Percentiles rank a stretch among this genome's conserved stretches.
phyloP scores from a whole-genome alignment of 2,888 invertebrate genomes.

The Drepana falcataria region DNA sequence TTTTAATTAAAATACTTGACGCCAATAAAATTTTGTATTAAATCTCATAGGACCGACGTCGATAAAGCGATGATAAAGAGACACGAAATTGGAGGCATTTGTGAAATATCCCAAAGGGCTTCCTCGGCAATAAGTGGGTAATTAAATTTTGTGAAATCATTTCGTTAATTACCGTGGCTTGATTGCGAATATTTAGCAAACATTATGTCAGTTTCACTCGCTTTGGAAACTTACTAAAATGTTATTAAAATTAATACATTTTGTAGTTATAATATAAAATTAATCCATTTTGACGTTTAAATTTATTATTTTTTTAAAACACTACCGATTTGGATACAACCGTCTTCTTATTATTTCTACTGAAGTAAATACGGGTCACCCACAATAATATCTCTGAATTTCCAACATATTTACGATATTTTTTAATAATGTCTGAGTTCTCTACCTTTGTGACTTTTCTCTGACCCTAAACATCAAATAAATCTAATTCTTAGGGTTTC shows the following conservation, averaged over 20 bases:
- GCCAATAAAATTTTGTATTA: slow-evolving; percentile 11
- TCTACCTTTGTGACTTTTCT: neutral
- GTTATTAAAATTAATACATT: too few species aligned
- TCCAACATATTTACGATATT: neutral
- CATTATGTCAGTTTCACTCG: neutral
- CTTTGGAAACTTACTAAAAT: neutral
- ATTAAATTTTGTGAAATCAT: slow-evolving; percentile 28
- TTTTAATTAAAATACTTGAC: slow-evolving; percentile 2
- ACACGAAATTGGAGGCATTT: slow-evolving; percentile 23
- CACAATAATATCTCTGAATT: neutral
- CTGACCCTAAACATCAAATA: slow-evolving; percentile 30
- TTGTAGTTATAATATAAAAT: too few species aligned
- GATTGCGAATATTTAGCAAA: slow-evolving; percentile 17
- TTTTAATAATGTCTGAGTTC: neutral
- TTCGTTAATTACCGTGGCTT: slow-evolving; percentile 26
- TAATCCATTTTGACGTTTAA: too few species aligned
- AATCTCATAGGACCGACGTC: slow-evolving; percentile 12
- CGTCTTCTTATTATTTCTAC: too few species aligned
- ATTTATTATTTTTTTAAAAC: too few species aligned
- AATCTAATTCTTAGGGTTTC: slow-evolving; percentile 34
- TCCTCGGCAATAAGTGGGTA: slow-evolving; percentile 16
- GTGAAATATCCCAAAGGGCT: slow-evolving; percentile 6
- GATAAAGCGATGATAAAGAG: slow-evolving; percentile 25
- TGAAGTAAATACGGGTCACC: too few species aligned
- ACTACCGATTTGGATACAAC: too few species aligned